Base-by-base conservation (phyloP, 2,888 invertebrate genomes). In the Gastrophysa polygoni region DNA sequence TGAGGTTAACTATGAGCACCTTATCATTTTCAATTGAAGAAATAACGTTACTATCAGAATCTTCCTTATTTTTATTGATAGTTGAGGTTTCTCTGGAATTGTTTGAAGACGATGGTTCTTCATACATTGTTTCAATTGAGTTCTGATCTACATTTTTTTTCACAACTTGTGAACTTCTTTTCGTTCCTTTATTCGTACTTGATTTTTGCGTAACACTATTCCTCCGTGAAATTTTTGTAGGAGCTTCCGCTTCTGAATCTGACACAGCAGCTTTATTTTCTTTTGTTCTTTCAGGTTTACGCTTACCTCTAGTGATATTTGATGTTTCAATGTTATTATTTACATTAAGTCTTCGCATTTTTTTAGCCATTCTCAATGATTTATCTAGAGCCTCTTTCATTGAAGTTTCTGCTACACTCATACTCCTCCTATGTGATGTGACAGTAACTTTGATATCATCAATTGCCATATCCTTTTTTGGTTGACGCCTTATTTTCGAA, bases 391-490 rank as follows among this genome's bases (percentile, higher is more conserved):
- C 44, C 18, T 57, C 54, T 17, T 32, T 55, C 11, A 49, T 51
- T 14, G 56, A 28, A 32, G 48, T 38, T 29, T 67, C 66, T 6
- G 60, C 32, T 48, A 63, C 55, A 46, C 51, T 29, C 68, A 70
- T 69, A 50, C 65, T 68, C 43, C 67, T 66, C 34, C 71, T 63
- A 21, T 68, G 63, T 46, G 63, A 67, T 0, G 69, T 64, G 14
- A 68, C 66, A 1, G 56, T 64, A 16, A 72, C 58, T 57, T 66
- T 62, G n/a, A 71, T 65, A 38, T 68, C 63, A 8, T 60, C 50
- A 2, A 59, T 21, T 32, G 47, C 44, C n/a, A 47, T 55, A 51
- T 54, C 52, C 17, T 55, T 61, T 14, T 38, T 51, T 2, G 32
- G 49, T 21, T 63, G 60, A 44, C 67, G 69, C 43, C 62, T 67